Conservation (phyloP, 2,113 vertebrate genomes). For the Ciconia boyciana region DNA sequence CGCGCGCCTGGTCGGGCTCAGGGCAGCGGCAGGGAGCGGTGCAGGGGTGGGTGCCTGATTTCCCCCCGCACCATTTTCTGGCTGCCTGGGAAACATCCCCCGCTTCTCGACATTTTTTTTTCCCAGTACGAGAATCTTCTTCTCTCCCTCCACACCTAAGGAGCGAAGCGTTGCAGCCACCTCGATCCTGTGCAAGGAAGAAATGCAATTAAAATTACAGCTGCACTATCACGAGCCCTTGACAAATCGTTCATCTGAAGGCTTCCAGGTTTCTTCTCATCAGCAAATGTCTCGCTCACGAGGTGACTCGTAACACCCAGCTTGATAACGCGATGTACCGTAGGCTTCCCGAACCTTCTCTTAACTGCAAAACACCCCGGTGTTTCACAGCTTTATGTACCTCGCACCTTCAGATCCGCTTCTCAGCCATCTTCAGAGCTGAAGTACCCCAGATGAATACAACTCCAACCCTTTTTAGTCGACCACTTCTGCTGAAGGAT, state of each 20-base stretch:
- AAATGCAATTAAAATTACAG: neutral
- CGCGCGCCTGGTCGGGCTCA: accelerated
- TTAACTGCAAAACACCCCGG: neutral
- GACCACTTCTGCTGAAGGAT: neutral
- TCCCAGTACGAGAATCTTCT: neutral
- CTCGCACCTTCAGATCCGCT: neutral
- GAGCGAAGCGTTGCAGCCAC: neutral
- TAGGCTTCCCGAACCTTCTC: neutral
- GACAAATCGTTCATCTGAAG: neutral
- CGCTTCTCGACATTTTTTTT: neutral
- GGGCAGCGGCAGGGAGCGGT: too few species aligned
- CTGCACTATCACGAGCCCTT: neutral
- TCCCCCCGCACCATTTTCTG: accelerated
- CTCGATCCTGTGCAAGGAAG: neutral
- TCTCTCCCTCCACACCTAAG: neutral
- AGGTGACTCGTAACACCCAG: neutral
- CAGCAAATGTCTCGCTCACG: neutral
- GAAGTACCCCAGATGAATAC: neutral
- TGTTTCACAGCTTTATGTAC: neutral
- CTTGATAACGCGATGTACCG: neutral
- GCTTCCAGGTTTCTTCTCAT: neutral
- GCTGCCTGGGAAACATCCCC: neutral
- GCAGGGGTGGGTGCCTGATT: neutral
- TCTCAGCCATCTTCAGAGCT: neutral
- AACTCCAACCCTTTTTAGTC: neutral